Percentiles rank a stretch among this genome's conserved stretches.
Evolutionary conservation across 1,140 invertebrate genomes (phyloP).

Genomic region (Anoplophora glabripennis): DNA sequence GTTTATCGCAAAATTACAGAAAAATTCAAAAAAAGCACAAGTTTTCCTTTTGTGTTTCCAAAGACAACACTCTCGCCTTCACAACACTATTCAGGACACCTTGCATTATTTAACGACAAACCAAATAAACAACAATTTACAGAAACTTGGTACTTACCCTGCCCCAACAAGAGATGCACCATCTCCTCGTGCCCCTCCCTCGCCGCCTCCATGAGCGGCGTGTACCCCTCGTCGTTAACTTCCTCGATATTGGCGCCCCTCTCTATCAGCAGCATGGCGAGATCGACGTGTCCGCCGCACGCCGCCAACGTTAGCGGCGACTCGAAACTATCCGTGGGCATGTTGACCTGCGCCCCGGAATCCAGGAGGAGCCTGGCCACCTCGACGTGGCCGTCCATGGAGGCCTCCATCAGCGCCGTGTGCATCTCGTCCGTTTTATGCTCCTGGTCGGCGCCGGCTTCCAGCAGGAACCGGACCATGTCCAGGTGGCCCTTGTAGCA

Average conservation of each 20-base stretch:
- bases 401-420: slow-evolving; percentile 98
- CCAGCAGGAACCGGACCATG: slow-evolving; percentile 83
- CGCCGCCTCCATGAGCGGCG: slow-evolving; percentile 98
- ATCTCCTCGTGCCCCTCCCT: slow-evolving; percentile 98
- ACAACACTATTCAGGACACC: no score
- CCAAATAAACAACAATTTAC: neutral
- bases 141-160: slow-evolving; percentile 60
- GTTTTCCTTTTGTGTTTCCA: no score
- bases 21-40: no score
- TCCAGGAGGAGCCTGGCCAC: slow-evolving; percentile 81
- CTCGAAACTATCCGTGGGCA: slow-evolving; percentile 99
- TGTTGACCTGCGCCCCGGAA: slow-evolving; percentile 94
- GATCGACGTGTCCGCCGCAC: slow-evolving; percentile 96
- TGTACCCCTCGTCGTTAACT: slow-evolving; percentile 99
- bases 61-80: no score
- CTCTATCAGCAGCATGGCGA: slow-evolving; percentile 92
- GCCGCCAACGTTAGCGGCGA: slow-evolving; percentile 96
- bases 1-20: no score
- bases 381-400: slow-evolving; percentile 99
- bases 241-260: slow-evolving; percentile 98
- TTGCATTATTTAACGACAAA: neutral
- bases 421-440: slow-evolving; percentile 99
- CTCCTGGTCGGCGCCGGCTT: slow-evolving; percentile 92
- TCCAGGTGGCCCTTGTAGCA: slow-evolving; percentile 77
- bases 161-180: slow-evolving; percentile 89